Conservation (phyloP, 1,140 invertebrate species). For the Chelonus insularis region DNA sequence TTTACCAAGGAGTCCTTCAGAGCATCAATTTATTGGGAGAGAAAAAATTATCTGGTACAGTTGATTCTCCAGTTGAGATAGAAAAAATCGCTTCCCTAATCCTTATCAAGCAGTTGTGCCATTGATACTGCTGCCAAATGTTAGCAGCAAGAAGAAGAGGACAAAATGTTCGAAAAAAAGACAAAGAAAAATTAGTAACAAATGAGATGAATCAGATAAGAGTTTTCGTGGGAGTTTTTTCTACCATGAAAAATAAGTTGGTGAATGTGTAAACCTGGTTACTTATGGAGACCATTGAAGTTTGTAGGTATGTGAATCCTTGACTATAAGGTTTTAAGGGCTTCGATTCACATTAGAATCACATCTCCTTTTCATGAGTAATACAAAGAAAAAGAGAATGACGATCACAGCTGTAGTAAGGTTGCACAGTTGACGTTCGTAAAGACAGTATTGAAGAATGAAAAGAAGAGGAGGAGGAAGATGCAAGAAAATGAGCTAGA, state of each 20-base stretch:
- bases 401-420: not conserved
- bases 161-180: slow-evolving; percentile 10
- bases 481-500: slow-evolving; percentile 34
- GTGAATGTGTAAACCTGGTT: slow-evolving; percentile 56
- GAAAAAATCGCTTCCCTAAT: slow-evolving; percentile 30
- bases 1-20: slow-evolving; percentile 18
- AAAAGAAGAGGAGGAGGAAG: slow-evolving; percentile 21
- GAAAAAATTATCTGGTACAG: not conserved
- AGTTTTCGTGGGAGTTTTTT: slow-evolving; percentile 43
- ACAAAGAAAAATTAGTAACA: slow-evolving; percentile 9
- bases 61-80: slow-evolving; percentile 12
- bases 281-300: slow-evolving; percentile 58
- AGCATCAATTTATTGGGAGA: not conserved
- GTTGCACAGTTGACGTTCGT: too few species aligned
- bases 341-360: slow-evolving; percentile 58
- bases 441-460: too few species aligned
- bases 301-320: slow-evolving; percentile 45
- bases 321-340: slow-evolving; percentile 55
- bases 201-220: not conserved
- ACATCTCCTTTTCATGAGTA: slow-evolving; percentile 42
- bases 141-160: too few species aligned
- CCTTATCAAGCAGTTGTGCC: slow-evolving; percentile 29
- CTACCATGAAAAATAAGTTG: slow-evolving; percentile 54
- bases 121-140: slow-evolving; percentile 21
- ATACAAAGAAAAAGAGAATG: slow-evolving; percentile 21